These are phyloP conservation scores for Orchestia grillus DNA, from an alignment of 1,140 invertebrate species.

Conservation along the genomic window DNA sequence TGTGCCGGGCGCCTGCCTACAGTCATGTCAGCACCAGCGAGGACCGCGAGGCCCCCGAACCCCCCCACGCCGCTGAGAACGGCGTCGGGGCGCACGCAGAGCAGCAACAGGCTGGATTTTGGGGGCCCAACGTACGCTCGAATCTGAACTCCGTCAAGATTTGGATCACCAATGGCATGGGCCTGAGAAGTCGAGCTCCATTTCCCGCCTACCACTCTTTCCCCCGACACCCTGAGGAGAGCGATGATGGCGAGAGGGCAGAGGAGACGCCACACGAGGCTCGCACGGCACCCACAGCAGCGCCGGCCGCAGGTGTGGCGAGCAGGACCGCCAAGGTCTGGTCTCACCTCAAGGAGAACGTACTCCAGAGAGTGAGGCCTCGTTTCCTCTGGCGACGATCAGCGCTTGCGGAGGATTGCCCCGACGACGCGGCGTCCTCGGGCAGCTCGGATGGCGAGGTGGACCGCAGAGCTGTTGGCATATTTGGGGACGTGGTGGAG, in stretches of 20 bases:
- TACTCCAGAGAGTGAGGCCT: not conserved
- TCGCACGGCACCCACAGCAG: not conserved
- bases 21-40: constrained; percentile 60
- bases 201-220: constrained; percentile 33
- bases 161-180: constrained; percentile 31
- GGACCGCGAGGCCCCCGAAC: constrained; percentile 52
- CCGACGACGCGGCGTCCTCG: not conserved
- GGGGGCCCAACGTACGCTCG: not conserved
- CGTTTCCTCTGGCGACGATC: not conserved
- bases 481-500: not conserved
- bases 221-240: not conserved
- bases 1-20: not conserved
- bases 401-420: not conserved
- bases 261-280: not conserved
- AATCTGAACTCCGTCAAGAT: constrained; percentile 11
- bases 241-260: not conserved
- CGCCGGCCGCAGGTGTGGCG: not conserved
- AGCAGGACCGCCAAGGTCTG: not conserved
- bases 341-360: not conserved
- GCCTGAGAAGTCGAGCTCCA: not conserved
- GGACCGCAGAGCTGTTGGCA: constrained; percentile 10
- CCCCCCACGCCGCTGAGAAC: not conserved
- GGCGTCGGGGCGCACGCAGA: not conserved
- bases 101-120: constrained; percentile 35
- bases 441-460: constrained; percentile 29